These are phyloP conservation scores for Microctenopoma stevenorrisi DNA, from an alignment of 2,797 vertebrate genomes.

Conservation along the genomic window DNA sequence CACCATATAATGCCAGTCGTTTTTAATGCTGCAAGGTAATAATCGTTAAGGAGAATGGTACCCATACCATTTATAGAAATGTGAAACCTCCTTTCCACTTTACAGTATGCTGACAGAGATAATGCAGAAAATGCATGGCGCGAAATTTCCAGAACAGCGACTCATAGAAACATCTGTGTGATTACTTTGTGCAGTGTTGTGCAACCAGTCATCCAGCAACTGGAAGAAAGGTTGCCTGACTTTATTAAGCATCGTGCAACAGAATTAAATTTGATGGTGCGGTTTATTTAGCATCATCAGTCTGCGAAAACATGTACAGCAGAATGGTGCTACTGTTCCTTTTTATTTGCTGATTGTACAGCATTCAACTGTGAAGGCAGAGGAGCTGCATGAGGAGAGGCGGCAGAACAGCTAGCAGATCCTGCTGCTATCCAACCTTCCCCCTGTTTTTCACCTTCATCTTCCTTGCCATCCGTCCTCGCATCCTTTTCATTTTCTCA, in stretches of 20 bases:
- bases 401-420: conserved; percentile 17
- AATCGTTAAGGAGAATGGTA: too few species aligned
- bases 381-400: conserved; percentile 13
- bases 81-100: not conserved
- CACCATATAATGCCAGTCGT: too few species aligned
- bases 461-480: conserved; percentile 26
- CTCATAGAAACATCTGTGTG: conserved; percentile 1
- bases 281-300: conserved; percentile 42
- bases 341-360: conserved; percentile 43
- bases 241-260: conserved; percentile 42
- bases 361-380: conserved; percentile 14
- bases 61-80: too few species aligned
- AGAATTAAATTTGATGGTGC: conserved; percentile 46
- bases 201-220: conserved; percentile 19
- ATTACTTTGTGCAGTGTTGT: conserved; percentile 2
- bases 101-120: not conserved
- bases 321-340: conserved; percentile 27
- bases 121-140: not conserved
- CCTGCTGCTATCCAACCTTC: conserved; percentile 23
- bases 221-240: conserved; percentile 23
- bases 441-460: conserved; percentile 25
- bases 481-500: conserved; percentile 1
- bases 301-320: conserved; percentile 39
- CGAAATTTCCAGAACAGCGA: not conserved
- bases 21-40: too few species aligned